Base-by-base conservation (phyloP, 2,888 invertebrate genomes). In the Pseudanteris insignis region DNA sequence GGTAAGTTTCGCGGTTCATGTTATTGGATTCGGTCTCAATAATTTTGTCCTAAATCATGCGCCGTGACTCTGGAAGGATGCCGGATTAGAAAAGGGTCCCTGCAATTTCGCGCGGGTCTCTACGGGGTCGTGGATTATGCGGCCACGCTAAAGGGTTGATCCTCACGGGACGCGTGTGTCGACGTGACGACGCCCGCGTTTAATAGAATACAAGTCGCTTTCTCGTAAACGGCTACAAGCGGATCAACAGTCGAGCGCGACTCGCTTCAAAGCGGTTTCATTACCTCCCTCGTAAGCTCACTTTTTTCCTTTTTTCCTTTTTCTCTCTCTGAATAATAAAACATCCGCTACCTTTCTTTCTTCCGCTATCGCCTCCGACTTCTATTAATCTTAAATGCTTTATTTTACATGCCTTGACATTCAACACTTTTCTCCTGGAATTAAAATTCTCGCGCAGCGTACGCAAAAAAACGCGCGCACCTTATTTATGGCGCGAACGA, bases 1-100 rank as follows among this genome's bases (percentile, higher is more conserved):
- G 68, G 67, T 70, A 67, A 72, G 76, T 78, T 58, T 46, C 78
- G 71, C 76, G 76, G 72, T 72, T 62, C 68, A 67, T 67, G 70
- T 76, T 77, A 78, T 78, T 78, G 75, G 74, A 77, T 77, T 75
- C 70, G 68, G 70, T 75, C 68, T 71, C 73, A 76, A 77, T 78
- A 78, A 79, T 77, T 77, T 70, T 67, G 67, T 69, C 70, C 70
- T 77, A 76, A 79, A 78, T 78, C 76, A 77, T 77, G 65, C 66
- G 62, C 58, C 32, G 51, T 34, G 38, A 61, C 47, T 40, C 50
- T 53, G 46, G 43, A 58, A 63, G 58, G 58, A 63, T 41, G 57
- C 44, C 53, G 65, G 63, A 65, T 63, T 51, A 64, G 51, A 62
- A 63, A 67, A 70, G 68, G 67, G 58, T 67, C 55, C 36, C 71